A percentile compares a stretch with the other conserved stretches of the same genome.
phyloP scores from a whole-genome alignment of 2,888 invertebrate genomes.

The Rugalucina vietnamica region DNA sequence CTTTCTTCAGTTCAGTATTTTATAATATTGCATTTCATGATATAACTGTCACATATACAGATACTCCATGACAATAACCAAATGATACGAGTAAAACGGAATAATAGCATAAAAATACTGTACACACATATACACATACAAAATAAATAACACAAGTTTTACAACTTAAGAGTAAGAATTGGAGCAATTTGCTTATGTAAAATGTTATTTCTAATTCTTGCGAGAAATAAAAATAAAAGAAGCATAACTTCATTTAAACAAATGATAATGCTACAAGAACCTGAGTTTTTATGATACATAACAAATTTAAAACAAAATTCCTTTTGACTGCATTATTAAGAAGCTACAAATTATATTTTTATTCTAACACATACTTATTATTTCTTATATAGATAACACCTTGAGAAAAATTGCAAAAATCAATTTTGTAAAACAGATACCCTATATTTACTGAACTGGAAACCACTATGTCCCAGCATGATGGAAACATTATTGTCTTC shows the following conservation, averaged over 20 bases:
- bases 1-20: background rate
- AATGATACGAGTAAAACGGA: background rate
- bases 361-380: too few relatives aligned
- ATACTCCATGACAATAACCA: background rate
- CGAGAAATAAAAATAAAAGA: background rate
- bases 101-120: background rate
- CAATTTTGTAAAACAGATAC: too few relatives aligned
- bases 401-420: too few relatives aligned
- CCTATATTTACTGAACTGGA: too few relatives aligned
- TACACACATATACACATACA: background rate
- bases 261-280: background rate
- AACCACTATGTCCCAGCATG: too few relatives aligned
- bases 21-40: background rate
- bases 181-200: background rate
- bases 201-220: background rate
- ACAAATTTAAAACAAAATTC: background rate
- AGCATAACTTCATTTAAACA: background rate
- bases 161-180: background rate
- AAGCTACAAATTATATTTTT: too few relatives aligned
- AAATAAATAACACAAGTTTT: background rate
- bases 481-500: too few relatives aligned
- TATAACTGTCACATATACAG: background rate
- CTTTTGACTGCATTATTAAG: background rate
- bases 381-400: too few relatives aligned
- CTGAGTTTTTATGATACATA: background rate